Evolutionary conservation across 2,113 vertebrate genomes (phyloP).

Genomic region (Odobenus rosmarus): DNA sequence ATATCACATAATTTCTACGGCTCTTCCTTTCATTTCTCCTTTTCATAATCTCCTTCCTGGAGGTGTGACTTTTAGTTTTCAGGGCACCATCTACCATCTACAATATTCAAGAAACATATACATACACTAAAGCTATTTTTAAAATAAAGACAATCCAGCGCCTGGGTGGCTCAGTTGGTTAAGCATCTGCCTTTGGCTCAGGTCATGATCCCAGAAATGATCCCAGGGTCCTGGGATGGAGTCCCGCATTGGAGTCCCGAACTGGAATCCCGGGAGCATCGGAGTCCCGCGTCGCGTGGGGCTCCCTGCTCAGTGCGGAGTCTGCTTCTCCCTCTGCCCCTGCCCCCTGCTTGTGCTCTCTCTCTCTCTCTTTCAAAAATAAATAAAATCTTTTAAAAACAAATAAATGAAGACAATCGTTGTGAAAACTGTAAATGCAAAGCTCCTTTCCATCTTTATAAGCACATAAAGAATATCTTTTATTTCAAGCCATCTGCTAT

Average conservation of each 20-base stretch:
- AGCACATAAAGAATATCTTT: neutral
- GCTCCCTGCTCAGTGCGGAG: no score
- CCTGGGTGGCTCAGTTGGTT: no score
- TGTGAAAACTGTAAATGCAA: neutral
- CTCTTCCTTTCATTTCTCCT: neutral
- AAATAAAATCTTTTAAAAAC: no score
- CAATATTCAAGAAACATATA: slow-evolving; percentile 11
- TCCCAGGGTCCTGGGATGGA: no score
- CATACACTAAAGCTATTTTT: neutral
- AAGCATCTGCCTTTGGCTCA: no score
- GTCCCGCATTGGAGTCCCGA: no score
- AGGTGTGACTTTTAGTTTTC: neutral
- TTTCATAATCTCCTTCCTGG: neutral
- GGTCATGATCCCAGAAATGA: no score
- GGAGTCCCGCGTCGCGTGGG: no score
- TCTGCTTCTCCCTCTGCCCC: no score
- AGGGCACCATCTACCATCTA: neutral
- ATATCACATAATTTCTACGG: neutral
- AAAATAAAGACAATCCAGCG: neutral
- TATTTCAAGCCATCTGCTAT: neutral
- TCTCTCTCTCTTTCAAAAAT: no score
- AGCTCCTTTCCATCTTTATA: neutral
- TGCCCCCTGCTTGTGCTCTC: no score
- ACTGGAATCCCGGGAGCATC: no score
- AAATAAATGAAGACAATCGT: neutral